Evolutionary conservation across 2,888 invertebrate species (phyloP), one percentile per base, ranked within the genome.

Genomic region (Erebia aethiops): DNA sequence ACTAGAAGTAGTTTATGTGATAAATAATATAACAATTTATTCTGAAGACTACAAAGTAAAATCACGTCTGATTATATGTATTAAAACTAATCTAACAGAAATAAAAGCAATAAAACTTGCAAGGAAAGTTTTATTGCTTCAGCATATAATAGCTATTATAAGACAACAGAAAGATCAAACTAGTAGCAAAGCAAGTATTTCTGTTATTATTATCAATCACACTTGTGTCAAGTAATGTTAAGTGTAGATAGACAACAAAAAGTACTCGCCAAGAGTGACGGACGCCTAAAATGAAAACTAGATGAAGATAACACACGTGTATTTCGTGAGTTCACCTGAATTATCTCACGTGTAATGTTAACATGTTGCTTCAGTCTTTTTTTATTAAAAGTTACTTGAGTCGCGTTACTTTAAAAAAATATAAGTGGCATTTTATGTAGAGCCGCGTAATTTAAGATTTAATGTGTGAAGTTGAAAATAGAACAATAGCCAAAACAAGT

Each of bases 301-400:
- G 58, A 60, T 18, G 3, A 18, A 61, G 61, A 61, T 61, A 61
- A 43, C 61, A 16, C 61, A 43, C 61, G 18, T 18, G 35, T 35
- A 7, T n/a, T 41, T 41, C 60, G 35, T 10, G 41, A 41, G 54
- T 54, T 8, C 43, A 14, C 41, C 13, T 41, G 60, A 43, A 35
- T 61, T 16, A n/a, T 61, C 41, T 18, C 43, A 26, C 2, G 61
- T 43, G 18, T 11, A 43, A n/a, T n/a, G n/a, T n/a, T n/a, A n/a
- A 1, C 41, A 18, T 43, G 43, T 61, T 61, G 14, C 2, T 14
- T 35, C n/a, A 16, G 10, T 16, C 16, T 18, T 18, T 18, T 52
- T 16, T 54, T 54, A 54, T 35, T 7, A 54, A 54, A 54, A 10
- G 54, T 10, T 54, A 43, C 18, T 54, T 54, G 54, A 35, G 18